These are phyloP conservation scores for Mastomys coucha DNA, from an alignment of 2,113 vertebrate genomes.

Conservation along the genomic window DNA sequence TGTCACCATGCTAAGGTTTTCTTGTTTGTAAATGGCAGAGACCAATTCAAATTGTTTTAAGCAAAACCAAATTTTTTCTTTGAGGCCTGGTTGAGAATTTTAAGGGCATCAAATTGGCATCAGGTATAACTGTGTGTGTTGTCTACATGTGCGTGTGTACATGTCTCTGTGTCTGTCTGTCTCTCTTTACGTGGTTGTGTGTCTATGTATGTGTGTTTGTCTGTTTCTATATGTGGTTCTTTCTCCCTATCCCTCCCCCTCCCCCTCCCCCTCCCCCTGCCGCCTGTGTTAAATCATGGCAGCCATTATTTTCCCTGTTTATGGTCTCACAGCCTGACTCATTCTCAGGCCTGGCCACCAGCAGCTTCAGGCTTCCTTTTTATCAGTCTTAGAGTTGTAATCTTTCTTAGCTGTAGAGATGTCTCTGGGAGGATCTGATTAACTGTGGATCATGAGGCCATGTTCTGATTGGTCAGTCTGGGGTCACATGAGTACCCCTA, in stretches of 20 bases:
- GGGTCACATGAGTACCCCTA: not conserved
- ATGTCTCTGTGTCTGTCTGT: no score
- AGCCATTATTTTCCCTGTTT: not conserved
- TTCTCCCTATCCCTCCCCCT: no score
- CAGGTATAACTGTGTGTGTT: not conserved
- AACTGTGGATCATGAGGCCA: not conserved
- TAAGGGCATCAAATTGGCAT: not conserved
- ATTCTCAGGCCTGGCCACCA: not conserved
- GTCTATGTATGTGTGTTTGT: not conserved
- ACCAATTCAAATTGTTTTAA: not conserved
- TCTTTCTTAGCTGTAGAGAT: not conserved
- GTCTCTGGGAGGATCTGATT: not conserved
- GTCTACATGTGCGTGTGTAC: not conserved
- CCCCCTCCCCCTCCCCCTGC: no score
- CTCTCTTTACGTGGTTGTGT: not conserved
- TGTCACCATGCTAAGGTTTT: not conserved
- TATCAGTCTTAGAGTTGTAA: not conserved
- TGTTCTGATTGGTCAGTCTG: not conserved
- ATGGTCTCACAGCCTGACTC: not conserved
- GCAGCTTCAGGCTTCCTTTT: not conserved
- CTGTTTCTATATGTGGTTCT: no score
- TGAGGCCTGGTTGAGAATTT: not conserved
- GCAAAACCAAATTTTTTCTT: not conserved
- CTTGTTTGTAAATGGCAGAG: slow-evolving; percentile 8
- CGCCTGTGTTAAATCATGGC: no score